Evolutionary conservation across 53 echinoderm and acorn worm species (phyloP).

Genomic region (Arbacia lixula): DNA sequence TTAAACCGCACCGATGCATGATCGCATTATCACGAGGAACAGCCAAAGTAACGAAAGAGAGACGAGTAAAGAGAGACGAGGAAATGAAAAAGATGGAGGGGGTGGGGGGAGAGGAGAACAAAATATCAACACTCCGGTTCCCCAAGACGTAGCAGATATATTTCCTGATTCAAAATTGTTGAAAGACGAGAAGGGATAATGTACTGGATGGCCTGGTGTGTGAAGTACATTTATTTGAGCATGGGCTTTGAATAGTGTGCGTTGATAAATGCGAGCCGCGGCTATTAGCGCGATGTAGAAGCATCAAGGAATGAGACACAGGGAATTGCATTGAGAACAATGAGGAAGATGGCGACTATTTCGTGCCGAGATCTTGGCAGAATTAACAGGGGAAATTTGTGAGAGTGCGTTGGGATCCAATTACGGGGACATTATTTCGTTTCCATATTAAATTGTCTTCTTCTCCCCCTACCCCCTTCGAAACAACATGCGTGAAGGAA

Average conservation of each 20-base stretch:
- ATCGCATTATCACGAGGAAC: conserved; percentile 57
- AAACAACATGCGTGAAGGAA: neutral
- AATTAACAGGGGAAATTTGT: conserved; percentile 54
- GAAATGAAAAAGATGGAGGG: neutral
- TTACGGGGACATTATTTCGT: conserved; percentile 55
- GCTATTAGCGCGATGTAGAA: conserved; percentile 36
- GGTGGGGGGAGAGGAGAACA: neutral
- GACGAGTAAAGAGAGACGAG: conserved; percentile 19
- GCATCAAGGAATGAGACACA: neutral
- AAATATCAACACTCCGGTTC: conserved; percentile 36
- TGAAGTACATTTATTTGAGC: conserved; percentile 48
- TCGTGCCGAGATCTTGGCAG: neutral
- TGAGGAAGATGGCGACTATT: no score
- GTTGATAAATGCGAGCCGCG: conserved; percentile 44
- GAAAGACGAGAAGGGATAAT: conserved; percentile 45
- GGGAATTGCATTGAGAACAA: conserved; percentile 5
- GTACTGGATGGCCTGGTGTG: conserved; percentile 12
- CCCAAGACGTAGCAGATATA: conserved; percentile 38
- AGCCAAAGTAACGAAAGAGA: conserved; percentile 16
- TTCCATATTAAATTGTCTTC: conserved; percentile 34
- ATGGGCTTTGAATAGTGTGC: conserved; percentile 7
- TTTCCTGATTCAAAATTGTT: conserved; percentile 63
- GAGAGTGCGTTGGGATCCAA: conserved; percentile 53
- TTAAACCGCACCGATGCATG: conserved; percentile 52
- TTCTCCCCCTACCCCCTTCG: conserved; percentile 4